phyloP scores from a whole-genome alignment of 2,888 invertebrate genomes.

The Leucania comma region DNA sequence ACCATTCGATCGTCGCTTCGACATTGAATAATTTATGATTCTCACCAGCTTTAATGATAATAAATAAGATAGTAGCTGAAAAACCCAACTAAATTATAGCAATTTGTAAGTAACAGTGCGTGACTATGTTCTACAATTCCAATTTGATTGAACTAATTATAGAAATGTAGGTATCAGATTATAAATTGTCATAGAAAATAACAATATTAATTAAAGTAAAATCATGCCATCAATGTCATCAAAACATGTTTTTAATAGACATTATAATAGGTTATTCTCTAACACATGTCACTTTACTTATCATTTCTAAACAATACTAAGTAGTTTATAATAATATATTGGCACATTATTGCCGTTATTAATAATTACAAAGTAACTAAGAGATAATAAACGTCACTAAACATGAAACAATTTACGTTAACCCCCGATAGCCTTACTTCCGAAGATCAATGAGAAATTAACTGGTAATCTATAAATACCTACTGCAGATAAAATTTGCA shows the following conservation, averaged over 20 bases:
- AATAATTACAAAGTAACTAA: slow-evolving; percentile 50
- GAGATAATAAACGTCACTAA: slow-evolving; percentile 45
- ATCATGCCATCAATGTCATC: slow-evolving; percentile 13
- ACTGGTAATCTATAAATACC: slow-evolving; percentile 47
- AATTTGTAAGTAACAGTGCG: slow-evolving; percentile 12
- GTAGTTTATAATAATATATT: slow-evolving; percentile 42
- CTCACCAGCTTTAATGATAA: slow-evolving; percentile 13
- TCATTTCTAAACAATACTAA: slow-evolving; percentile 44
- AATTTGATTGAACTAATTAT: slow-evolving; percentile 18
- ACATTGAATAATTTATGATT: slow-evolving; percentile 2
- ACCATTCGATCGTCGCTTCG: background rate
- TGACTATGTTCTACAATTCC: slow-evolving; percentile 1
- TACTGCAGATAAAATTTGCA: slow-evolving; percentile 47
- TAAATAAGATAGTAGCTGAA: slow-evolving; percentile 4
- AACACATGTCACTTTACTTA: slow-evolving; percentile 31
- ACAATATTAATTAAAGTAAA: slow-evolving; percentile 36
- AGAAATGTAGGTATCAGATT: background rate
- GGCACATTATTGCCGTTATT: slow-evolving; percentile 37
- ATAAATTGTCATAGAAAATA: slow-evolving; percentile 20
- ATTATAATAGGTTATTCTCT: slow-evolving; percentile 17
- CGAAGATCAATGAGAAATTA: slow-evolving; percentile 60
- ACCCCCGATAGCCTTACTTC: slow-evolving; percentile 73
- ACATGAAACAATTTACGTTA: slow-evolving; percentile 63
- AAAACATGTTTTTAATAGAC: slow-evolving; percentile 39
- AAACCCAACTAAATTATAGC: slow-evolving; percentile 6